Base-by-base conservation (phyloP, 2,888 invertebrate genomes). In the Parelbella ahira region DNA sequence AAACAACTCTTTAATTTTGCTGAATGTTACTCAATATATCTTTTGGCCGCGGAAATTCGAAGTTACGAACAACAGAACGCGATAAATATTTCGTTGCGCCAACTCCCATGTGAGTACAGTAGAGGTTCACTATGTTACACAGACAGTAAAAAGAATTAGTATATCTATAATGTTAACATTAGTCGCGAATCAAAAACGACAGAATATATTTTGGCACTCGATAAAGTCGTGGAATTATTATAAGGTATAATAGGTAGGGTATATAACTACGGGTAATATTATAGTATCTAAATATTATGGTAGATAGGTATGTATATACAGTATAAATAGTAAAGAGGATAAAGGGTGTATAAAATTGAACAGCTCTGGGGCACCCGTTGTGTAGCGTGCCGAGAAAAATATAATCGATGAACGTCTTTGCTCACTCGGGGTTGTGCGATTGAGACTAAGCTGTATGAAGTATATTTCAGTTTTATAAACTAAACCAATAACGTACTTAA, bases 221-320 rank as follows among this genome's bases (percentile, higher is more conserved):
- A 25, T 10, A 15, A 11, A 15, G 21, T 24, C 12, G 34, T 34
- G 13, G 15, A 34, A 34, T 34, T 10, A n/a, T n/a, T n/a, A n/a
- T n/a, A n/a, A n/a, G n/a, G n/a, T n/a, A n/a, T n/a, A n/a, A n/a
- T n/a, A n/a, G n/a, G n/a, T n/a, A 37, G 28, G 29, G 9, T 37
- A 37, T 21, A 37, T 37, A 37, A 23, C 23, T 38, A 30, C 29
- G 20, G 15, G 15, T 38, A 30, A 30, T 30, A 39, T 15, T 24
- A 13, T 13, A 13, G n/a, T 33, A 32, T 39, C 38, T 39, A 30
- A 39, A 39, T 18, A 32, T 30, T 30, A 30, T 9, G 15, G 23
- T 39, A 39, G 18, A 15, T 38, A 38, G 21, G 38, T 38, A 38
- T 24, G 24, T 45, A 45, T 42, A 37, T 47, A 50, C 38, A 50